phyloP scores from a whole-genome alignment of 30 jellyfish, hydroid and myxozoan species.

The Sanderia malayensis region DNA sequence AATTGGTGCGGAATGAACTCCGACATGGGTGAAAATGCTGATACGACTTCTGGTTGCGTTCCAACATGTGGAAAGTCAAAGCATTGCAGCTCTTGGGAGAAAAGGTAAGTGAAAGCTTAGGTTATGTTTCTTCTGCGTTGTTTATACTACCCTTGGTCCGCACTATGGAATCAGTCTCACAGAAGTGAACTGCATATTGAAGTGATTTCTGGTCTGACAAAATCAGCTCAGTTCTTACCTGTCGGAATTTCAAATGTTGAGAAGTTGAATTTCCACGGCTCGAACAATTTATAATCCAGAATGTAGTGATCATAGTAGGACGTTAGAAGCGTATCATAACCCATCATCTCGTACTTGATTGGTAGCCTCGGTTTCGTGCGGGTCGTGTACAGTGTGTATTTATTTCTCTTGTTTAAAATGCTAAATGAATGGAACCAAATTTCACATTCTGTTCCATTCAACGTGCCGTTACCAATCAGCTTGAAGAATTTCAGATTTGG shows the following conservation, averaged over 20 bases:
- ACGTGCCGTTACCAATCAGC: slow-evolving; percentile 75
- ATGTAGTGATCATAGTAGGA: slow-evolving; percentile 88
- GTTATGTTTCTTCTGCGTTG: too few relatives aligned
- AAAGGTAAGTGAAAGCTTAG: too few relatives aligned
- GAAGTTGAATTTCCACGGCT: slow-evolving; percentile 76
- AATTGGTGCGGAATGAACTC: slow-evolving; percentile 77
- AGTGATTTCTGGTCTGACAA: too few relatives aligned
- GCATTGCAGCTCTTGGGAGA: slow-evolving; percentile 66
- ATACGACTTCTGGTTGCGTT: slow-evolving; percentile 60
- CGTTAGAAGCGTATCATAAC: slow-evolving; percentile 85
- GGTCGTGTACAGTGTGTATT: slow-evolving; percentile 83
- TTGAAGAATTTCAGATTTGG: slow-evolving; percentile 51
- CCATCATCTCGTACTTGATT: slow-evolving; percentile 95
- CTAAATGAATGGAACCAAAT: slow-evolving; percentile 80
- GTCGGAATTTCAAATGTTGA: slow-evolving; percentile 69
- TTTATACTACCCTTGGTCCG: too few relatives aligned
- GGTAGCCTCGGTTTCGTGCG: slow-evolving; percentile 72
- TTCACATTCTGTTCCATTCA: slow-evolving; percentile 73
- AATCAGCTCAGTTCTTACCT: too few relatives aligned
- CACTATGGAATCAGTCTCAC: too few relatives aligned
- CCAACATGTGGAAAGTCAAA: slow-evolving; percentile 63
- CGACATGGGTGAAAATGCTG: slow-evolving; percentile 80
- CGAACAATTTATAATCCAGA: slow-evolving; percentile 59
- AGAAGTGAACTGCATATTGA: too few relatives aligned
- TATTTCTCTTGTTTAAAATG: slow-evolving; percentile 70